Evolutionary conservation across 2,113 vertebrate genomes (phyloP).

Genomic region (Hippocampus mohnikei): DNA sequence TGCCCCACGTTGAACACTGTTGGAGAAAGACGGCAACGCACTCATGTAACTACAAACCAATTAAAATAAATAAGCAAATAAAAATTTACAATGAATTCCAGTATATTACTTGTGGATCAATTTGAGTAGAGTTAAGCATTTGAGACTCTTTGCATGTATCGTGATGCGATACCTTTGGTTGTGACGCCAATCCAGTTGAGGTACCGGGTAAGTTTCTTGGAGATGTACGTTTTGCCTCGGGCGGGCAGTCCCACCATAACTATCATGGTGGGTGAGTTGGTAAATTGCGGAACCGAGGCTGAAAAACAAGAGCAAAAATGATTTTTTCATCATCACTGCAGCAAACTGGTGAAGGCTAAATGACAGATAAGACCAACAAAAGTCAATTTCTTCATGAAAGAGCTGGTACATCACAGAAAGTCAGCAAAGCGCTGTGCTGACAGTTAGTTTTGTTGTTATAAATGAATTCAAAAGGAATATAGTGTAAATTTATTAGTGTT

Average conservation of each 20-base stretch:
- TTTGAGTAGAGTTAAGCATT: no score
- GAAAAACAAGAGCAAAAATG: constrained; percentile 32
- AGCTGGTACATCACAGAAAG: background rate
- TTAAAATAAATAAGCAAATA: background rate
- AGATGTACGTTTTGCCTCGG: constrained; percentile 88
- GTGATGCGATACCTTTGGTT: constrained; percentile 75
- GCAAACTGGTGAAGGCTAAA: background rate
- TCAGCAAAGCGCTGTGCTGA: no score
- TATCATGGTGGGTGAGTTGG: constrained; percentile 88
- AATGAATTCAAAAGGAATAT: background rate
- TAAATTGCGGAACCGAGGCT: constrained; percentile 88
- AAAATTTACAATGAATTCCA: background rate
- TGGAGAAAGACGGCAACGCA: background rate
- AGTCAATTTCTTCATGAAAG: background rate
- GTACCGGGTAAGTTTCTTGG: constrained; percentile 86
- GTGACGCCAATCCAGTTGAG: constrained; percentile 89
- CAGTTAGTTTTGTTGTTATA: no score
- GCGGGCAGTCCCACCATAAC: constrained; percentile 88
- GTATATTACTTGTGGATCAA: background rate
- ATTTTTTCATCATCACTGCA: no score
- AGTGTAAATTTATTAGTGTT: no score
- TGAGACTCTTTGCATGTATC: no score
- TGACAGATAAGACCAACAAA: background rate
- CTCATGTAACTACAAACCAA: background rate
- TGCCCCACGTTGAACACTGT: constrained; percentile 88